These are phyloP conservation scores for Pangasius krempfi DNA, from an alignment of 2,797 vertebrate genomes.

Conservation along the genomic window DNA sequence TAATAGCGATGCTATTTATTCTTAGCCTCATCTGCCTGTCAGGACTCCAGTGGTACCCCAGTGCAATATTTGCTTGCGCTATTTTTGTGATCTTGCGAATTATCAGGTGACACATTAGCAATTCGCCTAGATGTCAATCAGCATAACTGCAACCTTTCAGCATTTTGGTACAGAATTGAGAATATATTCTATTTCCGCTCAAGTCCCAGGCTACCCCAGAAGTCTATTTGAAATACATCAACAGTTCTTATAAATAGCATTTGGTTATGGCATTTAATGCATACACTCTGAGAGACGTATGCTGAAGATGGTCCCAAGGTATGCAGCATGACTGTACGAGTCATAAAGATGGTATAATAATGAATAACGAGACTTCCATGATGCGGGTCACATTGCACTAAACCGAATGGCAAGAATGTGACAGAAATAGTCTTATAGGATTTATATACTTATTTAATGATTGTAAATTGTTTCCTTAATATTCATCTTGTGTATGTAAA, in stretches of 20 bases:
- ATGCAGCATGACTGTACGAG: background rate
- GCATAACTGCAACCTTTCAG: background rate
- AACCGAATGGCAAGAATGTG: background rate
- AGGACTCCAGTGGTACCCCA: background rate
- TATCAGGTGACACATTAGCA: constrained; percentile 23
- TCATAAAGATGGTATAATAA: background rate
- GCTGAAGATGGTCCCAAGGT: background rate
- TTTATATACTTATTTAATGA: background rate
- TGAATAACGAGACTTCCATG: background rate
- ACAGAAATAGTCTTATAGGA: background rate
- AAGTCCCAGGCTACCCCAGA: constrained; percentile 3
- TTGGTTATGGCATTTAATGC: background rate
- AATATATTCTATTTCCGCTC: background rate
- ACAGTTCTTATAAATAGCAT: constrained; percentile 6
- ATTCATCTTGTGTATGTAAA: background rate
- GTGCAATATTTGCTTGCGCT: constrained; percentile 3
- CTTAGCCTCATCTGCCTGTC: background rate
- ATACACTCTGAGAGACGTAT: background rate
- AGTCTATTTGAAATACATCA: background rate
- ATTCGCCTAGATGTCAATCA: constrained; percentile 19
- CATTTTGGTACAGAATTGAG: background rate
- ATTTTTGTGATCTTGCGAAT: constrained; percentile 8
- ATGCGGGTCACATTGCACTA: background rate
- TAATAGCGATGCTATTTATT: constrained; percentile 14
- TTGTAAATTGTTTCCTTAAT: background rate